These are phyloP conservation scores for Chironex yamaguchii DNA, from an alignment of 30 jellyfish, hydroid and myxozoan genomes.

Conservation along the genomic window DNA sequence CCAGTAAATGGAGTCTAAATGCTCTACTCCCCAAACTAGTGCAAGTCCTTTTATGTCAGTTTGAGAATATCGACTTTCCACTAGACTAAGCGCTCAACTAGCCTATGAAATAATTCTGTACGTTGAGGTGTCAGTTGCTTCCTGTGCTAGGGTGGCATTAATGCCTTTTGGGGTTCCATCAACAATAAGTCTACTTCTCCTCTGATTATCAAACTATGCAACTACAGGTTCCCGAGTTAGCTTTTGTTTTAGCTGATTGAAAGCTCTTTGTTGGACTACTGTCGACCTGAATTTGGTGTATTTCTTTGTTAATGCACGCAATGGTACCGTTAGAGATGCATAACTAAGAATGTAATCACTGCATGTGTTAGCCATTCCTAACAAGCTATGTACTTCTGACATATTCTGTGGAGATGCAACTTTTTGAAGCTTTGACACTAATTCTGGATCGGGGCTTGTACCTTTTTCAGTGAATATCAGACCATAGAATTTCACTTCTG, in stretches of 20 bases:
- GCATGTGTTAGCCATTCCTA: slow-evolving; percentile 18
- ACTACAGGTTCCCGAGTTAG: not conserved
- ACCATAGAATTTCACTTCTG: slow-evolving; percentile 4
- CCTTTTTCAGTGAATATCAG: slow-evolving; percentile 26
- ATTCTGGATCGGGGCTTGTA: slow-evolving; percentile 16
- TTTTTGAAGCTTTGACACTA: slow-evolving; percentile 6
- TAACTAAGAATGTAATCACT: slow-evolving; percentile 26
- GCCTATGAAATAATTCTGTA: not conserved
- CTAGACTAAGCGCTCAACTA: not conserved
- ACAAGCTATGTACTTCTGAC: slow-evolving; percentile 30
- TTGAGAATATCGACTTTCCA: not conserved
- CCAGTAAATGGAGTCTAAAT: not conserved
- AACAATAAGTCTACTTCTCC: not conserved
- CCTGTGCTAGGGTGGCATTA: slow-evolving; percentile 1
- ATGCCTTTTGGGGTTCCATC: slow-evolving; percentile 6
- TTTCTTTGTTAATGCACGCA: slow-evolving; percentile 4
- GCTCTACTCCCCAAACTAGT: slow-evolving; percentile 25
- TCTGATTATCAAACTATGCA: not conserved
- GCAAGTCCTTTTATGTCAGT: slow-evolving; percentile 41
- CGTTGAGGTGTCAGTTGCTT: not conserved
- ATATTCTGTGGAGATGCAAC: slow-evolving; percentile 28
- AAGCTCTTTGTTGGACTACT: slow-evolving; percentile 24
- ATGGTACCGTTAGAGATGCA: not conserved
- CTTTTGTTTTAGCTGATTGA: not conserved
- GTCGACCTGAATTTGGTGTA: slow-evolving; percentile 31